Evolutionary conservation across 2,888 invertebrate species (phyloP), one percentile per base, ranked within the genome.

Genomic region (Meloe dianella): DNA sequence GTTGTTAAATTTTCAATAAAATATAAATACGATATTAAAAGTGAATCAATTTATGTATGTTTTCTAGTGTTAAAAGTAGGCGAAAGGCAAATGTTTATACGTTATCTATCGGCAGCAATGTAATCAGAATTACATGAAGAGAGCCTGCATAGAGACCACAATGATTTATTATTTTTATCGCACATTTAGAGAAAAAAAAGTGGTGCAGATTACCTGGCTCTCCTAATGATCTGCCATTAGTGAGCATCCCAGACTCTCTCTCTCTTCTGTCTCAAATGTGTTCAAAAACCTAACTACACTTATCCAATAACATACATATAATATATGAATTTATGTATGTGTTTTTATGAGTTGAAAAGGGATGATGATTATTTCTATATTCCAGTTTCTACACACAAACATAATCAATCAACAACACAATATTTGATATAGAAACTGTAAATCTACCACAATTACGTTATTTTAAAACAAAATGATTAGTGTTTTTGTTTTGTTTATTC

Each of bases 171-270:
- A 82, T 82, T 83, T 83, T 82, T 83, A 83, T 83, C 83, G 80
- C 72, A 72, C 74, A 74, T 76, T 79, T 80, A 77, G 76, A 74
- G 51, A 47, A 74, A 77, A 80, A 80, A 82, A 80, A 79, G 78
- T 75, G 75, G 76, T 74, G 80, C 76, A 83, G 83, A 83, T 83
- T 83, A 83, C 83, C 83, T 82, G 81, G 78, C 60, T 80, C 60
- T 80, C 82, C 82, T 83, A 84, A 84, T 83, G 84, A 84, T 83
- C 80, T 78, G 76, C 83, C 83, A 83, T 83, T 83, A 83, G 82
- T 80, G 79, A 54, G 75, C 74, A 75, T 72, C 64, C 38, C 72
- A 69, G 68, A 70, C 41, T 17, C 12, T 1, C 14, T 35, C 71
- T 71, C 72, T 70, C 75, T 70, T 71, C 72, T 70, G 75, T 70